Conservation (phyloP, 2,113 vertebrate species). For the Phyllostomus hastatus region DNA sequence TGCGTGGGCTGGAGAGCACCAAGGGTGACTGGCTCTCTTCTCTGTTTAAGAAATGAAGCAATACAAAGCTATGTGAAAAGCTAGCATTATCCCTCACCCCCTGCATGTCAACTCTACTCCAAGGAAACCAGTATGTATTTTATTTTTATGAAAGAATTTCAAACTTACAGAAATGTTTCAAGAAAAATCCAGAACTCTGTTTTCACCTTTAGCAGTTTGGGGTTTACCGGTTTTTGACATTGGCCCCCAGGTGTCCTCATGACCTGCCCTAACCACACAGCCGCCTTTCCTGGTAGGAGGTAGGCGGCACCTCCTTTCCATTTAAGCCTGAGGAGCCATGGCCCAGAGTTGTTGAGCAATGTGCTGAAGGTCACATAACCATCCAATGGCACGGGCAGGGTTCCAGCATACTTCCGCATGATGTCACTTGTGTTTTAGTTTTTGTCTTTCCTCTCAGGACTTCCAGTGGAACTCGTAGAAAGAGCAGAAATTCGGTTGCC, state of each 20-base stretch:
- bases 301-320: neutral
- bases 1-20: no score
- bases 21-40: no score
- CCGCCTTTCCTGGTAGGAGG: neutral
- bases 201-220: neutral
- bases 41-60: neutral
- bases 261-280: fast-evolving
- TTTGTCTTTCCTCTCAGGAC: neutral
- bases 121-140: neutral
- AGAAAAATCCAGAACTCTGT: neutral
- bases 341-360: neutral
- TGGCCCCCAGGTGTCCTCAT: neutral
- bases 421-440: neutral
- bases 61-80: neutral
- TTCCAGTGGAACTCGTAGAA: neutral
- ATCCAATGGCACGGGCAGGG: neutral
- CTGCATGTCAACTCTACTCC: neutral
- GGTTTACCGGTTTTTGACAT: neutral
- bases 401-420: neutral
- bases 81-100: neutral
- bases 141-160: slow-evolving; percentile 31
- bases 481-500: neutral
- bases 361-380: neutral
- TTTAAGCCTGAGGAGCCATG: neutral
- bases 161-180: neutral